A percentile compares a stretch with the other conserved stretches of the same genome.
phyloP scores from a whole-genome alignment of 92 coral and sea anemone species.

The Scolanthus callimorphus region DNA sequence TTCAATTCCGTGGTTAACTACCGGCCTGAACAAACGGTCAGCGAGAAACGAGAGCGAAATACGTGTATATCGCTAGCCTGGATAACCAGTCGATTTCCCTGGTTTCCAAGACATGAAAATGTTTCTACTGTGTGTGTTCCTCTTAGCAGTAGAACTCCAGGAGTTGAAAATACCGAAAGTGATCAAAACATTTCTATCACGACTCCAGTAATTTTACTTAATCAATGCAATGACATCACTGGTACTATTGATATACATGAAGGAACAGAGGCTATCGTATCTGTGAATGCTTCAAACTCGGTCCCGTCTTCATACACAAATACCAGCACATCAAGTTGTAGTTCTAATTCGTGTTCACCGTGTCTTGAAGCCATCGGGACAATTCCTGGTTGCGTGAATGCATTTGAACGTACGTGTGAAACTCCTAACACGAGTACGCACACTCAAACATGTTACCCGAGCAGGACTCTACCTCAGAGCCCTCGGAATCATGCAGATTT shows the following conservation, averaged over 20 bases:
- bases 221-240: slow-evolving; percentile 30
- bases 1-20: slow-evolving; percentile 14
- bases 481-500: no score
- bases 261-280: no score
- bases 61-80: not conserved
- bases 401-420: no score
- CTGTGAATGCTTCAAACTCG: no score
- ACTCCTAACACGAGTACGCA: no score
- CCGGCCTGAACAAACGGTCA: not conserved
- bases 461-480: no score
- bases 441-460: no score
- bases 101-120: not conserved
- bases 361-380: no score
- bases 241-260: not conserved
- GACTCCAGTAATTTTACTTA: slow-evolving; percentile 40
- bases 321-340: no score
- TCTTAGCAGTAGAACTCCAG: not conserved
- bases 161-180: not conserved
- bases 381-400: no score
- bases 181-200: not conserved
- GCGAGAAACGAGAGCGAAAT: not conserved
- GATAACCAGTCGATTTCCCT: not conserved
- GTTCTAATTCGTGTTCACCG: no score
- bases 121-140: not conserved
- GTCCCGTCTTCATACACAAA: no score